Percentiles rank a stretch among this genome's conserved stretches.
Conservation (phyloP, 2,797 vertebrate species). For the Argya squamiceps region DNA sequence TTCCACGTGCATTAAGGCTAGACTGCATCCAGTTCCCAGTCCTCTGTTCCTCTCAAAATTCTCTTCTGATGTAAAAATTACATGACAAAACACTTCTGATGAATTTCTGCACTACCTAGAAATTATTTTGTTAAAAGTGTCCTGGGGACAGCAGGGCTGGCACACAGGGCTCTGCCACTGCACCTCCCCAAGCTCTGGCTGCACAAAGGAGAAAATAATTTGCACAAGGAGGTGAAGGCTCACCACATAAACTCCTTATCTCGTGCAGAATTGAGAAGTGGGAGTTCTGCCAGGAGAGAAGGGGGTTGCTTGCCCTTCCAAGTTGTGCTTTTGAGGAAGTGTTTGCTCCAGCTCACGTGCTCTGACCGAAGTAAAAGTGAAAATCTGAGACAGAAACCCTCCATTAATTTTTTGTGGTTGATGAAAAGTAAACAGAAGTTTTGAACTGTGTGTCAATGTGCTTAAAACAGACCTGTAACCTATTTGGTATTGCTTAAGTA, state of each 20-base stretch:
- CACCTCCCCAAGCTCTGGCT: background rate
- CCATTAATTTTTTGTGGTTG: background rate
- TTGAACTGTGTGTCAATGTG: background rate
- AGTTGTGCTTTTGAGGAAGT: background rate
- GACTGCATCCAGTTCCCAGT: background rate
- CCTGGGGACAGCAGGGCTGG: background rate
- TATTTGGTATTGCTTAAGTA: background rate
- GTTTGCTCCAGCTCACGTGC: rapidly evolving
- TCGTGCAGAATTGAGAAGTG: background rate
- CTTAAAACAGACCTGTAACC: background rate
- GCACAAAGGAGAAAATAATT: background rate
- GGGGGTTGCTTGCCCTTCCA: background rate
- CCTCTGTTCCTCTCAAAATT: background rate
- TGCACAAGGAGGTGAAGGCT: background rate
- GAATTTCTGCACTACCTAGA: background rate
- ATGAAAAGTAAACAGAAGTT: background rate
- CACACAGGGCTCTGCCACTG: background rate
- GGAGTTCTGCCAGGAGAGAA: background rate
- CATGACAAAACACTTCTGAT: background rate
- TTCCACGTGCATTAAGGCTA: background rate
- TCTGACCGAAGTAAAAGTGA: background rate
- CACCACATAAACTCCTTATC: background rate
- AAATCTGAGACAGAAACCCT: background rate
- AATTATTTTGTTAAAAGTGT: background rate
- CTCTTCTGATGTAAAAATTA: background rate